Evolutionary conservation across 2,888 invertebrate genomes (phyloP).

Genomic region (Melinaea marsaeus): DNA sequence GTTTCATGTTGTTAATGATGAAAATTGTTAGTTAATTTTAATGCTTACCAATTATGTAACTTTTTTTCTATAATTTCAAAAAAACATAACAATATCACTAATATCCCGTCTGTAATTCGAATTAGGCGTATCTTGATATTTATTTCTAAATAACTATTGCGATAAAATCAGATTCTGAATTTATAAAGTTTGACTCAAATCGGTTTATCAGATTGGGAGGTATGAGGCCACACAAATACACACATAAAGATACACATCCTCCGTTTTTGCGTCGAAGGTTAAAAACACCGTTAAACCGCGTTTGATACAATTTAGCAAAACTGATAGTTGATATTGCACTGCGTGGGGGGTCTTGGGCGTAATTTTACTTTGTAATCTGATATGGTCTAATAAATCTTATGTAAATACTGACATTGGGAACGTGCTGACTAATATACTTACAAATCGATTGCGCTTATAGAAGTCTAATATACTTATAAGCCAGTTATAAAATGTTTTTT

Average conservation of each 20-base stretch:
- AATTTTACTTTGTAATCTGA: constrained; percentile 42
- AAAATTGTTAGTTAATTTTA: background rate
- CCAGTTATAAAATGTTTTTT: no score
- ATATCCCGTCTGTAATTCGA: no score
- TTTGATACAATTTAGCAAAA: constrained; percentile 8
- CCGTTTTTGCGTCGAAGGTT: no score
- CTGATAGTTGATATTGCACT: constrained; percentile 18
- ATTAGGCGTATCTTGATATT: no score
- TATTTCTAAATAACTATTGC: no score
- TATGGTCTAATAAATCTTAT: constrained; percentile 45
- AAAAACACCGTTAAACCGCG: no score
- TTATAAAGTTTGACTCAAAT: no score
- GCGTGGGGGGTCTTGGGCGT: constrained; percentile 31
- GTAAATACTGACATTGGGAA: constrained; percentile 28
- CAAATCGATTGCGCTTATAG: constrained; percentile 9
- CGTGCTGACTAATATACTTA: constrained; percentile 21
- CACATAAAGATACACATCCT: no score
- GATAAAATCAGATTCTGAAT: no score
- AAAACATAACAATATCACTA: background rate
- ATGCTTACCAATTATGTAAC: background rate
- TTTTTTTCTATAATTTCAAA: background rate
- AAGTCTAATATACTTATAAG: no score
- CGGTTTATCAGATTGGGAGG: no score
- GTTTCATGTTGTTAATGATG: background rate
- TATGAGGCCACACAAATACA: no score